Base-by-base conservation (phyloP, 2,888 invertebrate species). In the Elysia crispata region DNA sequence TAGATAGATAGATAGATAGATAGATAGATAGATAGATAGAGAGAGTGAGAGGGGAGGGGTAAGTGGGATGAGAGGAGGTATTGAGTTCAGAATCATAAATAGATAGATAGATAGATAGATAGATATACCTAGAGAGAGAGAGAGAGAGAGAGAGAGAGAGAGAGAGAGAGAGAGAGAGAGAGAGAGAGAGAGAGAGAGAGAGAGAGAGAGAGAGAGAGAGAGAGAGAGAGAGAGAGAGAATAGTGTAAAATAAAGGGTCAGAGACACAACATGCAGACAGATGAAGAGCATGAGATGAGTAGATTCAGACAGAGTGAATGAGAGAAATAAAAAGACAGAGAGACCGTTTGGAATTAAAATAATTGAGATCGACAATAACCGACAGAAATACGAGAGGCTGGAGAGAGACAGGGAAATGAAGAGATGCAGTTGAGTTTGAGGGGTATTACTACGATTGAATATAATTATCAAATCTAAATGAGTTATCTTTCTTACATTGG, bases 1-100 rank as follows among this genome's bases (percentile, higher is more conserved):
- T 60, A 60, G 60, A 60, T 60, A 60, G 60, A 60, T 60, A 60
- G 60, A 60, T 60, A 60, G 60, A 60, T 60, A 60, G 60, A 60
- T 60, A 60, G 60, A 60, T 60, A 60, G 60, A 60, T 60, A 60
- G 60, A 60, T 60, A 60, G 60, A 60, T 23, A 60, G 60, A 41
- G 3, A 41, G 41, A 41, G 3, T 6, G 41, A 41, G 41, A 41
- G 41, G 11, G 41, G 11, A 11, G 11, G 41, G 11, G 41, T 6
- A 11, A 41, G 41, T 6, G 41, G 11, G 41, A 41, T 6, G 41
- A 41, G 41, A 41, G 41, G 41, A 41, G 41, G 11, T 3, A 41
- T 41, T 41, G 41, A 41, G 41, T 41, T 6, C 41, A 41, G 3
- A 41, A 41, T 41, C 5, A n/a, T 60, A 23, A n/a, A 25, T 23